Conservation (phyloP, 1,140 invertebrate species). For the Cyclina sinensis region DNA sequence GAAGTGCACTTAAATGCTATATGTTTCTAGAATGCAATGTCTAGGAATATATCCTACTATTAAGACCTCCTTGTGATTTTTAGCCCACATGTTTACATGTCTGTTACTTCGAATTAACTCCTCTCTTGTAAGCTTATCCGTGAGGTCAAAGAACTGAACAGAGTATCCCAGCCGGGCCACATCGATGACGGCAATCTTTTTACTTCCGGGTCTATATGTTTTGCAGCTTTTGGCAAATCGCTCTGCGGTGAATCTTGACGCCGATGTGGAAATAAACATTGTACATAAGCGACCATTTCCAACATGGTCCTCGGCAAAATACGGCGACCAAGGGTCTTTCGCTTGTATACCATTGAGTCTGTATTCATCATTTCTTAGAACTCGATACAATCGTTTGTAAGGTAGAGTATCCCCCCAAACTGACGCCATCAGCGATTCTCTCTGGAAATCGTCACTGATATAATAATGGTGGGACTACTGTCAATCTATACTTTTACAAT, state of each 20-base stretch:
- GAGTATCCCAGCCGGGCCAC: not conserved
- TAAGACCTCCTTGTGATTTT: not conserved
- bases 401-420: not conserved
- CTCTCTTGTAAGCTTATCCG: not conserved
- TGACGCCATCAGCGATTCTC: too few species aligned
- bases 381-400: not conserved
- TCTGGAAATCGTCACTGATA: not conserved
- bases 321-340: not conserved
- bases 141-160: not conserved
- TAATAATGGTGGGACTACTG: too few species aligned
- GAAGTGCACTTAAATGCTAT: not conserved
- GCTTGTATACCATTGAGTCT: not conserved
- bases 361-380: conserved; percentile 7
- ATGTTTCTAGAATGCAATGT: conserved; percentile 2
- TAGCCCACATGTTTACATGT: not conserved
- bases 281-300: not conserved
- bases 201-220: not conserved
- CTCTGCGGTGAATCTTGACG: not conserved
- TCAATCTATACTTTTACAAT: too few species aligned
- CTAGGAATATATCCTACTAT: not conserved
- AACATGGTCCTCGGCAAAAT: not conserved
- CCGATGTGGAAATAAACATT: conserved; percentile 1
- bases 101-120: not conserved
- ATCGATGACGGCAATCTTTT: not conserved
- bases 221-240: not conserved